Percentiles rank a stretch among this genome's conserved stretches.
Evolutionary conservation across 2,113 vertebrate genomes (phyloP).

Genomic region (Eulemur rufifrons): DNA sequence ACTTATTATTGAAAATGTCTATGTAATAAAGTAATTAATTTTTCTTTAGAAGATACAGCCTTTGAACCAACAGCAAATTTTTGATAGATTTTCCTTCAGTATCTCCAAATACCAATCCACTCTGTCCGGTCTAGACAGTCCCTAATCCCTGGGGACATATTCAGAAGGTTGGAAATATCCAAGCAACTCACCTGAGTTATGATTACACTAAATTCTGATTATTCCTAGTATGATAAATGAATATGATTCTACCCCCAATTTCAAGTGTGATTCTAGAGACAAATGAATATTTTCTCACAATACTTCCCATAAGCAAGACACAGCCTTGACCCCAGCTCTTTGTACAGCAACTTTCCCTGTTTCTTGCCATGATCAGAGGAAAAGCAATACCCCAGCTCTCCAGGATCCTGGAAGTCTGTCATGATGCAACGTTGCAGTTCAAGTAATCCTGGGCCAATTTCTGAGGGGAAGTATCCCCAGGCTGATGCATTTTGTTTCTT

Average conservation of each 20-base stretch:
- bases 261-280: neutral
- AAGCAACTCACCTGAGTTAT: neutral
- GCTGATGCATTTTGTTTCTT: neutral
- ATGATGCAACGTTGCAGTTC: neutral
- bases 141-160: neutral
- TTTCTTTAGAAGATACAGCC: neutral
- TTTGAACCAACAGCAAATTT: neutral
- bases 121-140: neutral
- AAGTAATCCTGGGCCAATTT: neutral
- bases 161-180: neutral
- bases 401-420: neutral
- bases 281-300: neutral
- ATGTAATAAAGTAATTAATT: neutral
- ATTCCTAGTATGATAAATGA: neutral
- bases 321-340: neutral
- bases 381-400: neutral
- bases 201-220: neutral
- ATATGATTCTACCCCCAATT: neutral
- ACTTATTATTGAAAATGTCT: constrained; percentile 33
- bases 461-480: neutral
- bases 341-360: neutral
- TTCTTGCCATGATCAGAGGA: neutral
- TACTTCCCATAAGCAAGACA: neutral
- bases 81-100: neutral
- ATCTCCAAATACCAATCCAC: neutral